Conservation (phyloP, 2,797 vertebrate genomes). For the Cyclopterus lumpus region DNA sequence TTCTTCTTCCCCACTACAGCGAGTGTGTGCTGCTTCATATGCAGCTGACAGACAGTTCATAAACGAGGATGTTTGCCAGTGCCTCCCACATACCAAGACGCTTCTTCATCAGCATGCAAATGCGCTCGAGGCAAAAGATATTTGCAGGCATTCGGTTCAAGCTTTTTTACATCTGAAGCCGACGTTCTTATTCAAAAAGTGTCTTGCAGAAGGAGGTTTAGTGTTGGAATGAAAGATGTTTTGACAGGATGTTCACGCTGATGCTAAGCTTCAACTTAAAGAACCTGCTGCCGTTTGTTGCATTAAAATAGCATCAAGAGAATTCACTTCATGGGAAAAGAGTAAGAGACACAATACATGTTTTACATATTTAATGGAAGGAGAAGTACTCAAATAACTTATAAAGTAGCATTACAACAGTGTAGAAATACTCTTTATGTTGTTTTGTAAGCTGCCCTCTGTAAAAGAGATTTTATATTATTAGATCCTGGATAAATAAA, state of each 20-base stretch:
- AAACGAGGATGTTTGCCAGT: constrained; percentile 72
- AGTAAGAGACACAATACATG: background rate
- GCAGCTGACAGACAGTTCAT: constrained; percentile 66
- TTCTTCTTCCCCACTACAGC: constrained; percentile 24
- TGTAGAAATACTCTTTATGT: background rate
- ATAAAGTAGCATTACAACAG: background rate
- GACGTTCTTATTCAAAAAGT: background rate
- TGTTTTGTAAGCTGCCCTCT: background rate
- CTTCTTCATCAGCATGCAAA: constrained; percentile 70
- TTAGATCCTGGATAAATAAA: background rate
- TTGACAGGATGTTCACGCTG: constrained; percentile 7
- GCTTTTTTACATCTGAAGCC: constrained; percentile 24
- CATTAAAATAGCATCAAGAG: background rate
- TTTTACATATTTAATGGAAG: background rate
- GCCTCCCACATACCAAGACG: constrained; percentile 72
- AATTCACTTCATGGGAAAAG: background rate
- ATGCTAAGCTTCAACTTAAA: background rate
- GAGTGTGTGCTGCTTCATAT: constrained; percentile 42
- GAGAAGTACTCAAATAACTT: background rate
- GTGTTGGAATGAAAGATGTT: constrained; percentile 10
- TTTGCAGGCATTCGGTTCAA: constrained; percentile 44
- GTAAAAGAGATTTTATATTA: background rate
- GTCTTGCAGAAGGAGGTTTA: constrained; percentile 1
- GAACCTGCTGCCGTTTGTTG: constrained; percentile 4
- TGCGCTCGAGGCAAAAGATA: constrained; percentile 53